A percentile compares a stretch with the other conserved stretches of the same genome.
These are phyloP conservation scores for Pygoscelis adeliae DNA, from an alignment of 2,113 vertebrate genomes.

Conservation along the genomic window DNA sequence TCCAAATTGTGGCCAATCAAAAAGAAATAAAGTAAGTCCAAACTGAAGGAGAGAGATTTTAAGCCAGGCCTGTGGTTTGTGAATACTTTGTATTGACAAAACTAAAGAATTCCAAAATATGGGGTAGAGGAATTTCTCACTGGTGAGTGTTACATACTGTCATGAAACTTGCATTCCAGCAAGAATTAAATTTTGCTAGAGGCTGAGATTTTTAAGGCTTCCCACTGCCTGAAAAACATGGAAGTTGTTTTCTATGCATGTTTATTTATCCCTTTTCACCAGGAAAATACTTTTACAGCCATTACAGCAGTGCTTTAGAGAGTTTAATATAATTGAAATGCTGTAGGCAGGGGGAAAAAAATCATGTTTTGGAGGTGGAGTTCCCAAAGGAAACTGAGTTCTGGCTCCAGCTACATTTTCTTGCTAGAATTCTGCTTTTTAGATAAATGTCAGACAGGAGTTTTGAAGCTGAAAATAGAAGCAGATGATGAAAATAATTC, in stretches of 20 bases:
- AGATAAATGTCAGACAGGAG: conserved; percentile 58
- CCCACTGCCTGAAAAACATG: not conserved
- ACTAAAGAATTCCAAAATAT: not conserved
- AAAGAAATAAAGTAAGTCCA: not conserved
- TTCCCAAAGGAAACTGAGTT: conserved; percentile 56
- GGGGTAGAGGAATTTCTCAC: not conserved
- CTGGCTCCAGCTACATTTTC: conserved; percentile 7
- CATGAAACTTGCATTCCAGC: not conserved
- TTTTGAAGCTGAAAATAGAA: conserved; percentile 59
- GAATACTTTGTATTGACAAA: not conserved
- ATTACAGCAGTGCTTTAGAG: conserved; percentile 47
- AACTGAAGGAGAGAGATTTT: not conserved
- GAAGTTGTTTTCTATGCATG: not conserved
- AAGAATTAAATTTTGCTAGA: conserved; percentile 23
- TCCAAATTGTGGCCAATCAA: not conserved
- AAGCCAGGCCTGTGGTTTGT: not conserved
- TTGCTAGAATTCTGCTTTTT: conserved; percentile 59
- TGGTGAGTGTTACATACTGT: not conserved
- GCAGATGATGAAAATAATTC: conserved; percentile 62
- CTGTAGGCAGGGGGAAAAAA: conserved; percentile 21
- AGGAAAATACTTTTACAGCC: conserved; percentile 42
- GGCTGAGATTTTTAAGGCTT: not conserved
- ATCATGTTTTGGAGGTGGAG: conserved; percentile 21
- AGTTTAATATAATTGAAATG: conserved; percentile 60
- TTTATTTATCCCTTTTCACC: conserved; percentile 49